Percentiles rank a stretch among this genome's conserved stretches.
These are phyloP conservation scores for Melopsittacus undulatus DNA, from an alignment of 2,797 vertebrate genomes.

Conservation along the genomic window DNA sequence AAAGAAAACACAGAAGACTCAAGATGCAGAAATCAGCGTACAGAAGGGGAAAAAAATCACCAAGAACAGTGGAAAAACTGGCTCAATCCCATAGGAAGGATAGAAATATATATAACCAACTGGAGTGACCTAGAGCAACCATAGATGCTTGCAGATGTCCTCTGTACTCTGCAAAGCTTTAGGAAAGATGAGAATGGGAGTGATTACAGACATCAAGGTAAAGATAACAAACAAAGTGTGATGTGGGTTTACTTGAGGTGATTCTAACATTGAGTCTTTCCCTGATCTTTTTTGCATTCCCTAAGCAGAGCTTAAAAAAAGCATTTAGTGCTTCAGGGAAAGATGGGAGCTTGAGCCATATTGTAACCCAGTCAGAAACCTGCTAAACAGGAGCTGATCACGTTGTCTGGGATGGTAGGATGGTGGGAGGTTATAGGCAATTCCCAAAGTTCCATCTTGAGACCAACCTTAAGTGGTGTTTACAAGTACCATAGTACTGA, in stretches of 20 bases:
- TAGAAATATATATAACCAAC: not conserved
- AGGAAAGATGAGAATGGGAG: not conserved
- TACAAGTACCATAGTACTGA: not conserved
- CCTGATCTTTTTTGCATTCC: not conserved
- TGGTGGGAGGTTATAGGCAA: not conserved
- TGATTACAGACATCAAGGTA: not conserved
- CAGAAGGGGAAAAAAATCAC: not conserved
- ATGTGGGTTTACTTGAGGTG: not conserved
- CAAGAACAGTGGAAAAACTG: not conserved
- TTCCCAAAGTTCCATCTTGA: not conserved
- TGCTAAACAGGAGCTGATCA: accelerated
- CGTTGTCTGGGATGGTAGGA: not conserved
- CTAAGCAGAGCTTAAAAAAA: not conserved
- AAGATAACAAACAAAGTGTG: not conserved
- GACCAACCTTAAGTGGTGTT: not conserved
- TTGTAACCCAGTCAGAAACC: not conserved
- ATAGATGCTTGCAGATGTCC: not conserved
- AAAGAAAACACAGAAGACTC: not conserved
- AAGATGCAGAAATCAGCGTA: not conserved
- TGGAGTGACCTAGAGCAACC: not conserved
- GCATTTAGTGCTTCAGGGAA: not conserved
- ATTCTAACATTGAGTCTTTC: not conserved
- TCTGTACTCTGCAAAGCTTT: not conserved
- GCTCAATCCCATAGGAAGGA: not conserved
- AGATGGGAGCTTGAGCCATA: not conserved